Evolutionary conservation across 1,140 invertebrate genomes (phyloP), one percentile per base, ranked within the genome.

Genomic region (Papilio polyxenes): DNA sequence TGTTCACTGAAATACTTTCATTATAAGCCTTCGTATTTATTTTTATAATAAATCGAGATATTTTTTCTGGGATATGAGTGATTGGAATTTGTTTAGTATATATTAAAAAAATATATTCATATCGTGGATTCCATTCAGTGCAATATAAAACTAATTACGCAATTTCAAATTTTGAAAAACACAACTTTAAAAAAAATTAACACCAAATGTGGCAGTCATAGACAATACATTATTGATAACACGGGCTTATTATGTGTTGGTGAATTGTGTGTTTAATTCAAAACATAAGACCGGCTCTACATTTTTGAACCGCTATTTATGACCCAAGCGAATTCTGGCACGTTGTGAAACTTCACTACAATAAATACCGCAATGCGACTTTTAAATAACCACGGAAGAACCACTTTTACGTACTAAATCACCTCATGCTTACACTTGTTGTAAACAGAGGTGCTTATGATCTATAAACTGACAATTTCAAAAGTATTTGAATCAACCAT

Each of bases 371-470:
- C 75, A 77, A 15, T 77, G 75, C 75, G 75, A 77, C 75, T 51
- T 77, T 77, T 53, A 77, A 51, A 53, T 53, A 9, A 31, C 75
- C 75, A 77, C 23, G 44, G 49, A 51, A 77, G 49, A 51, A 49
- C 75, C 75, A 77, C 75, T 51, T 77, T 77, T 77, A 56, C 4
- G 49, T 77, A 31, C 13, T 53, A 77, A 77, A 77, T 77, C 75
- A 75, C 40, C 74, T 75, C 17, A 75, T 15, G 0, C 74, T 17
- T 75, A 17, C 74, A 75, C 74, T 20, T 40, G 74, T 48, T 75
- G 8, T 75, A 49, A 75, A 75, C 44, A 75, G 74, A 20, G 7
- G 72, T 20, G 15, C 11, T 44, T 75, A 74, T 40, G 23, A n/a
- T 75, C 44, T 37, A 49, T n/a, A 75, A 37, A 69, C 65, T 23